Conservation (phyloP, 2,888 invertebrate species). For the Euspilapteryx auroguttella region DNA sequence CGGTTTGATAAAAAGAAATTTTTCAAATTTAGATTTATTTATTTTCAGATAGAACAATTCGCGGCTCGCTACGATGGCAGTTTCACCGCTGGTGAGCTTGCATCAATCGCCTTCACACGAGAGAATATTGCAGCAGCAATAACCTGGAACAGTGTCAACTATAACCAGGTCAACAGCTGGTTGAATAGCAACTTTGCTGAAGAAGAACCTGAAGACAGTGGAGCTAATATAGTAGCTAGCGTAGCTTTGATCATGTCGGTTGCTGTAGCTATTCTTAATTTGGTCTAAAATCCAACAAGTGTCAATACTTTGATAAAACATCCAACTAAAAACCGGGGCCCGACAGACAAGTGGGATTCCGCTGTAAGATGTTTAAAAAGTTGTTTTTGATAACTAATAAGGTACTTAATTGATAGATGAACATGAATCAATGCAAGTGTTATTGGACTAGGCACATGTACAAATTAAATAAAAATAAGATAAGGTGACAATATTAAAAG, state of each 20-base stretch:
- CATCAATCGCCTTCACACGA: conserved; percentile 26
- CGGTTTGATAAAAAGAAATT: too few species aligned
- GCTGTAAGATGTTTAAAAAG: too few species aligned
- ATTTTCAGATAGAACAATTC: conserved; percentile 30
- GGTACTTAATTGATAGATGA: too few species aligned
- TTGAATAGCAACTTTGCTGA: conserved; percentile 17
- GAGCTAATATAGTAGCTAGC: conserved; percentile 18
- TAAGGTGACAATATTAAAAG: too few species aligned
- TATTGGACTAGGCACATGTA: too few species aligned
- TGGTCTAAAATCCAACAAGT: conserved; percentile 4
- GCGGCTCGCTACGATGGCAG: conserved; percentile 16
- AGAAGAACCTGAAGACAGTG: conserved; percentile 10
- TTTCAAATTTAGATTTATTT: too few species aligned
- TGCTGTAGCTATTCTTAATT: conserved; percentile 15
- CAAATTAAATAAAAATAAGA: too few species aligned
- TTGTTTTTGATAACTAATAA: too few species aligned
- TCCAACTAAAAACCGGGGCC: not conserved
- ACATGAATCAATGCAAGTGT: too few species aligned
- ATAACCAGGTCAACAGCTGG: conserved; percentile 24
- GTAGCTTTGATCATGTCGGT: conserved; percentile 22
- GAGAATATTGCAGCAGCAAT: conserved; percentile 39
- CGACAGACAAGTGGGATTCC: too few species aligned
- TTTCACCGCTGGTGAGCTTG: conserved; percentile 34
- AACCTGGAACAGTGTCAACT: conserved; percentile 27
- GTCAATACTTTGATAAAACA: too few species aligned